phyloP scores from a whole-genome alignment of 2,797 vertebrate genomes.

The Acridotheres tristis region DNA sequence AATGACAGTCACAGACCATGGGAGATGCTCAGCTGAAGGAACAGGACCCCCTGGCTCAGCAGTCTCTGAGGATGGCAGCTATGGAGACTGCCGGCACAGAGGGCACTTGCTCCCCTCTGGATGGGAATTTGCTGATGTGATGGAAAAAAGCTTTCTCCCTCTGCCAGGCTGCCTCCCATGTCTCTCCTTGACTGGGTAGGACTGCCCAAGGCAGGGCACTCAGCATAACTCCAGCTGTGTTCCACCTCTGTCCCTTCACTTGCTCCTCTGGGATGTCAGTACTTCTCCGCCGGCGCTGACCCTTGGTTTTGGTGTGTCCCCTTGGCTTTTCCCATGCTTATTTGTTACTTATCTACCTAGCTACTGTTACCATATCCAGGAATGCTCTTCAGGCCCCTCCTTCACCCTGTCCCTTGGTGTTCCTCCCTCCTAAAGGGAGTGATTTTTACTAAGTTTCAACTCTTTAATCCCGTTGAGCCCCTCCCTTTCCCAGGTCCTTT shows the following conservation, averaged over 20 bases:
- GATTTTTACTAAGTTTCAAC: neutral
- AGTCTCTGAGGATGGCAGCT: neutral
- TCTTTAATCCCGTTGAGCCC: neutral
- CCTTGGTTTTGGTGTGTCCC: neutral
- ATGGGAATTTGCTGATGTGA: neutral
- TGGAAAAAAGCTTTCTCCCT: neutral
- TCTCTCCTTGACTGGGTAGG: neutral
- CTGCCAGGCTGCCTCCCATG: neutral
- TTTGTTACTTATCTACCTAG: neutral
- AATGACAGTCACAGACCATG: neutral
- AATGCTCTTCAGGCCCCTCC: neutral
- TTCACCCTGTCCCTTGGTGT: neutral
- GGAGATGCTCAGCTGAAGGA: neutral
- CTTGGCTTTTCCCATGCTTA: neutral
- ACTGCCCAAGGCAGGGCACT: neutral
- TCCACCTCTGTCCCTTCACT: neutral
- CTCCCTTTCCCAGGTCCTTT: neutral
- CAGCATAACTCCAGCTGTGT: accelerated
- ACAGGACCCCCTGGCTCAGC: accelerated
- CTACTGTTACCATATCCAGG: neutral
- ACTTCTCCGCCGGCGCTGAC: neutral
- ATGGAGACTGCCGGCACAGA: neutral
- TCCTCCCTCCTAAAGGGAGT: neutral
- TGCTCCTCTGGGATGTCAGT: neutral
- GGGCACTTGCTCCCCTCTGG: neutral